phyloP scores from a whole-genome alignment of 35 echinoderm and acorn worm genomes.

The Ophiothrix spiculata region DNA sequence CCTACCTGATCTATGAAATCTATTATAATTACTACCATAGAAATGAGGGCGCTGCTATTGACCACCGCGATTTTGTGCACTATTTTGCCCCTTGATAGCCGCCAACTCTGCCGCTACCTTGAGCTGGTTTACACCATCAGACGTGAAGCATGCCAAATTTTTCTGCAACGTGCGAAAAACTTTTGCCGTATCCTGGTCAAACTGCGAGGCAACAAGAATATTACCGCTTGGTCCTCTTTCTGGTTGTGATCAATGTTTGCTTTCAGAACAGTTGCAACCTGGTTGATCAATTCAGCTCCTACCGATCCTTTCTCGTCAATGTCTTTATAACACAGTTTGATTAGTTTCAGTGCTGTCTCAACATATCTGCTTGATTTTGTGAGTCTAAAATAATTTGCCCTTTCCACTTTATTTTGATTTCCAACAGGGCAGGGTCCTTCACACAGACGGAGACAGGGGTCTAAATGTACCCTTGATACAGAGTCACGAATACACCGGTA shows the following conservation, averaged over 20 bases:
- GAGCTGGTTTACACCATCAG: no score
- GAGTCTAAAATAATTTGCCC: neutral
- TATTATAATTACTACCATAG: neutral
- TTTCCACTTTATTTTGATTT: constrained; percentile 3
- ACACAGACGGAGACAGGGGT: neutral
- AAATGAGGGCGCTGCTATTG: no score
- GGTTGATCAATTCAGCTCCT: neutral
- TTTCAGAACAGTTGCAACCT: neutral
- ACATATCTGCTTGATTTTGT: neutral
- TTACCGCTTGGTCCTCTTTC: constrained; percentile 30
- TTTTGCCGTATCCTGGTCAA: constrained; percentile 21
- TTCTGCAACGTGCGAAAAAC: constrained; percentile 33
- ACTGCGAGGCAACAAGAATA: constrained; percentile 35
- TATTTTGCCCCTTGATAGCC: constrained; percentile 7
- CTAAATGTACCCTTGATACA: neutral
- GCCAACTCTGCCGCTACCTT: constrained; percentile 17
- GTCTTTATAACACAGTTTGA: neutral
- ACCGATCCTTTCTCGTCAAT: neutral
- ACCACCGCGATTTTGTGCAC: no score
- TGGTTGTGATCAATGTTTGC: constrained; percentile 16
- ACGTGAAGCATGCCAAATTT: constrained; percentile 16
- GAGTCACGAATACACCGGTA: neutral
- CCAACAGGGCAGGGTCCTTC: constrained; percentile 7
- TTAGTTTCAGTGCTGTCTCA: neutral
- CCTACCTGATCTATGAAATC: no score